Evolutionary conservation across 92 coral and sea anemone genomes (phyloP), one percentile per base, ranked within the genome.

Genomic region (Virgularia gustaviana): DNA sequence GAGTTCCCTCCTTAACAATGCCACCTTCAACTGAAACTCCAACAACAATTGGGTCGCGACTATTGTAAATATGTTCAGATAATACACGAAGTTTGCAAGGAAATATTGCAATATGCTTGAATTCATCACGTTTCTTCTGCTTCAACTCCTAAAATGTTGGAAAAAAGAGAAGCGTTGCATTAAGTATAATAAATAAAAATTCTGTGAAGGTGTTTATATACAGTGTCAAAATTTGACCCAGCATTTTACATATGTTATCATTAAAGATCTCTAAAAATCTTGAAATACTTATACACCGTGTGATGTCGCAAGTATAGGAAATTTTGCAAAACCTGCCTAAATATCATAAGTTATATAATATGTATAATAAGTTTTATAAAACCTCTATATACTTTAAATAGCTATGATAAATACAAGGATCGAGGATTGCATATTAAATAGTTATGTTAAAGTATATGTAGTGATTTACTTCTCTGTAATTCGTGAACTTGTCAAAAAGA

Each of bases 1-100:
- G 98, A 24, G 94, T 89, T 11, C 98, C 98, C 44, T 92, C 96
- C 75, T 78, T 86, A 23, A 92, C 86, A 24, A 92, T 81, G 15
- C 98, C 98, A 39, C 88, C 95, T 61, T 92, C 98, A 54, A 92
- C 85, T 18, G 83, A 34, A 51, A 92, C 98, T 35, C 98, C 98
- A 52, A 92, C 67, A 12, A 92, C 96, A 45, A 92, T 92, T 13
- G 98, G 98, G 47, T 88, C 91, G 53, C 98, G 83, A 23, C 84
- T 78, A 79, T 92, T 92, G 78, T 82, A 92, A 35, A 92, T 83
- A 70, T 92, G 98, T 35, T 89, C 94, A 2, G 98, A 91, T 38
- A 92, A 57, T 42, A 92, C 64, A 28, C 98, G 96, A 6, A 92
- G 94, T 75, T 92, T 92, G 78, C 96, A 92, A 0, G 98, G 98